Base-by-base conservation (phyloP, 2,797 vertebrate species). In the Cryptoprocta ferox region DNA sequence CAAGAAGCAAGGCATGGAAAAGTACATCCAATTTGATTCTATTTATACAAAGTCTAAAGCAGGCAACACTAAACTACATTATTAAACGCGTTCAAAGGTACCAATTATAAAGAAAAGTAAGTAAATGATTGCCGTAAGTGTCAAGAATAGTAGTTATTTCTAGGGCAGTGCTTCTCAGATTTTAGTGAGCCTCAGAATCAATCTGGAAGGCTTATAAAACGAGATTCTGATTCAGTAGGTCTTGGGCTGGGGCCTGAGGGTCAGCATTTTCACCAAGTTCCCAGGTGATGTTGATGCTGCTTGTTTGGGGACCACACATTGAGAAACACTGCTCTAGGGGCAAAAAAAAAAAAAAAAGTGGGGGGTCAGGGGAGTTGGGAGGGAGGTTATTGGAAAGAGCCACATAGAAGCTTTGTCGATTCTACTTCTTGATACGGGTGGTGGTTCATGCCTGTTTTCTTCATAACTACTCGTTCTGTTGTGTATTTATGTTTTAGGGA, bases 391-490 rank as follows among this genome's bases (percentile, higher is more conserved):
- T 85, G 18, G 61, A 35, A 59, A 82, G n/a, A 56, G 26, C 73
- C 24, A 35, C 16, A 61, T 42, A 88, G 18, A 59, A 8, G 56
- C 66, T 92, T 50, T 37, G 13, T 59, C n/a, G 50, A n/a, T 81
- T 86, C 16, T 83, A 4, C 32, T 61, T 75, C 21, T 59, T 95
- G 53, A 59, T 16, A 6, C 45, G 8, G 8, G 28, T 48, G n/a
- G 21, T 70, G 59, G 59, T 80, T n/a, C 35, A 18, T 39, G 61
- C 30, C 14, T 39, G 37, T n/a, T 88, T 82, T 89, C 68, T 82
- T 81, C 79, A n/a, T 42, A 79, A 86, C n/a, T 42, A 59, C 13
- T 93, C n/a, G 45, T 79, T 87, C 86, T 81, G 35, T 83, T 92
- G 1, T 56, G n/a, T 61, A 13, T 82, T 80, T 89, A 5, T 85